A percentile compares a stretch with the other conserved stretches of the same genome.
phyloP scores from a whole-genome alignment of 2,888 invertebrate species.

The Acronicta aceris region DNA sequence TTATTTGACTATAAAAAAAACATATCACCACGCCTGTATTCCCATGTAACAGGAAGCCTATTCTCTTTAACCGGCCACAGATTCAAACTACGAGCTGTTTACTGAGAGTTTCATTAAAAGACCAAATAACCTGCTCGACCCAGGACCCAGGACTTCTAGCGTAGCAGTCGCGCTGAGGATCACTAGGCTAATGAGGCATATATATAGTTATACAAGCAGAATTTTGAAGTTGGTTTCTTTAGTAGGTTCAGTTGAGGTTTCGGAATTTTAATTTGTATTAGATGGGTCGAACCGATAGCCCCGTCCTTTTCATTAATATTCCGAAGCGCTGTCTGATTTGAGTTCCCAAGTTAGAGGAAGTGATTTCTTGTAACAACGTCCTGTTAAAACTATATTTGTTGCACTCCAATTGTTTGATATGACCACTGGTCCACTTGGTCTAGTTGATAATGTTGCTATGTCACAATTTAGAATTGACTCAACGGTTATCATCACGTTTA shows the following conservation, averaged over 20 bases:
- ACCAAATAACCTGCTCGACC: no score
- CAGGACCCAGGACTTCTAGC: no score
- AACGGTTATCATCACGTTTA: conserved; percentile 13
- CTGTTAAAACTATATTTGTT: conserved; percentile 69
- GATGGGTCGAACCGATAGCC: conserved; percentile 25
- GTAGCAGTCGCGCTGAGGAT: no score
- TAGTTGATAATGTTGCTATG: background rate
- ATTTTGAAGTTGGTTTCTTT: conserved; percentile 15
- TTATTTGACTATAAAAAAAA: no score
- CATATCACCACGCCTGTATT: no score
- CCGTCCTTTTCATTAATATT: conserved; percentile 78
- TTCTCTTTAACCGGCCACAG: no score
- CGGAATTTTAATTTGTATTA: conserved; percentile 43
- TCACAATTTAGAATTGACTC: background rate
- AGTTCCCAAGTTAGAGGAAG: conserved; percentile 81
- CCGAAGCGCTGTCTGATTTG: conserved; percentile 79
- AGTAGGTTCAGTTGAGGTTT: conserved; percentile 22
- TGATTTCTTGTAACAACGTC: conserved; percentile 73
- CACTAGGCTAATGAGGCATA: no score
- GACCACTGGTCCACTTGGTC: background rate
- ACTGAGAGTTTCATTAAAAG: no score
- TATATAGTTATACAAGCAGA: conserved; percentile 13
- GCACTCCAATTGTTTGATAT: conserved; percentile 34
- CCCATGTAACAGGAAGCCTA: no score
- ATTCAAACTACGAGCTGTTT: no score